phyloP scores from a whole-genome alignment of 1,140 invertebrate species.

The Patella vulgata region DNA sequence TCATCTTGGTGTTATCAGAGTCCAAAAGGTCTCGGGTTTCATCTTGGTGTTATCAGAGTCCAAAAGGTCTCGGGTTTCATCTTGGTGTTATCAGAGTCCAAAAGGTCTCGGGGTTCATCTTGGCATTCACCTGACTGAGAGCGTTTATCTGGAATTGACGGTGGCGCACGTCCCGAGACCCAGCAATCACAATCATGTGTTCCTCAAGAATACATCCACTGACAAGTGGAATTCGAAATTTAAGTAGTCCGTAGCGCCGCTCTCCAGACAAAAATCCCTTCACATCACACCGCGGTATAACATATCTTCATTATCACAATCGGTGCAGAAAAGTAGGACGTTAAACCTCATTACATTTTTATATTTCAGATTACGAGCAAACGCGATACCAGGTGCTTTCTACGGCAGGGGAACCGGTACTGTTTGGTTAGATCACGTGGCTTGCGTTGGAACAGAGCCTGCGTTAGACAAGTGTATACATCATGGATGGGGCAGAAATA shows the following conservation, averaged over 20 bases:
- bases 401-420: slow-evolving; percentile 68
- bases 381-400: slow-evolving; percentile 7
- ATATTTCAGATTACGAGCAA: slow-evolving; percentile 16
- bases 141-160: not conserved
- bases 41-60: no score
- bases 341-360: not conserved
- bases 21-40: no score
- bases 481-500: slow-evolving; percentile 72
- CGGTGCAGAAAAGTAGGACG: no score
- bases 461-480: slow-evolving; percentile 21
- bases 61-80: no score
- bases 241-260: no score
- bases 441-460: slow-evolving; percentile 26
- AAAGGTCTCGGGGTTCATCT: no score
- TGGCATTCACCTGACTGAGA: no score
- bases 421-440: slow-evolving; percentile 7
- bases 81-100: no score
- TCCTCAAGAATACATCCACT: no score
- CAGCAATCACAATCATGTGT: not conserved
- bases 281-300: slow-evolving; percentile 4
- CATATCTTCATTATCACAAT: slow-evolving; percentile 67
- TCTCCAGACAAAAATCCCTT: slow-evolving; percentile 13
- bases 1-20: no score
- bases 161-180: not conserved
- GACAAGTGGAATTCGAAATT: no score